Percentiles rank a stretch among this genome's conserved stretches.
Conservation (phyloP, 2,888 invertebrate genomes). For the Drosophila parthenogenetica region DNA sequence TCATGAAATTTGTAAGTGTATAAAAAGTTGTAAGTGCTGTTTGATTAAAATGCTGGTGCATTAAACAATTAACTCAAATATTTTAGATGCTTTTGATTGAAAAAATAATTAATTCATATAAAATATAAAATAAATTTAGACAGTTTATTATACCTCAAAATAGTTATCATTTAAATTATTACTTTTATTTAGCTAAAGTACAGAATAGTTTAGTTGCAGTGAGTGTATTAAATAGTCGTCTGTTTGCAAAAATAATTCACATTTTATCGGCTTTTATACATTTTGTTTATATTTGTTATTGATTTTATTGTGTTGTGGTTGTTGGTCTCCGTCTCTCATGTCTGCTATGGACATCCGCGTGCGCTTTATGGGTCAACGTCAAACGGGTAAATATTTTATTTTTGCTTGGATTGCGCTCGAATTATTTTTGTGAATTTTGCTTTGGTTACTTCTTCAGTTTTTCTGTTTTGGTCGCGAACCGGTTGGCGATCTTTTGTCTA, state of each 20-base stretch:
- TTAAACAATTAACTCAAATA: no score
- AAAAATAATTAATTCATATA: no score
- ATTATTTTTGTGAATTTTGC: slow-evolving; percentile 62
- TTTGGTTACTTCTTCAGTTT: slow-evolving; percentile 63
- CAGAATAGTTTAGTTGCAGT: background rate
- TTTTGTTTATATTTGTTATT: slow-evolving; percentile 35
- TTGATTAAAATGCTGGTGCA: background rate
- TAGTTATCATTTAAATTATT: no score
- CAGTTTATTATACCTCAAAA: no score
- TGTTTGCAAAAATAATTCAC: background rate
- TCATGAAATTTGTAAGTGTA: background rate
- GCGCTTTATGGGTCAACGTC: slow-evolving; percentile 71
- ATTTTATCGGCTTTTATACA: slow-evolving; percentile 29
- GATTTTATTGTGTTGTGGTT: slow-evolving; percentile 28
- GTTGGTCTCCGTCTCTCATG: slow-evolving; percentile 5
- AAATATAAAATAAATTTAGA: no score
- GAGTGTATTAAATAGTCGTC: slow-evolving; percentile 24
- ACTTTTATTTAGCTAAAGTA: no score
- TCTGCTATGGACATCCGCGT: slow-evolving; percentile 59
- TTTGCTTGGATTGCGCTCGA: slow-evolving; percentile 62
- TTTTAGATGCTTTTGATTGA: no score
- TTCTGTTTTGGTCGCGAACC: slow-evolving; percentile 76
- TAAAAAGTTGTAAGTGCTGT: background rate
- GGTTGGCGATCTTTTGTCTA: slow-evolving; percentile 55
- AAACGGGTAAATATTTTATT: slow-evolving; percentile 49